These are phyloP conservation scores for Slavum lentiscoides DNA, from an alignment of 2,888 invertebrate species.

Conservation along the genomic window DNA sequence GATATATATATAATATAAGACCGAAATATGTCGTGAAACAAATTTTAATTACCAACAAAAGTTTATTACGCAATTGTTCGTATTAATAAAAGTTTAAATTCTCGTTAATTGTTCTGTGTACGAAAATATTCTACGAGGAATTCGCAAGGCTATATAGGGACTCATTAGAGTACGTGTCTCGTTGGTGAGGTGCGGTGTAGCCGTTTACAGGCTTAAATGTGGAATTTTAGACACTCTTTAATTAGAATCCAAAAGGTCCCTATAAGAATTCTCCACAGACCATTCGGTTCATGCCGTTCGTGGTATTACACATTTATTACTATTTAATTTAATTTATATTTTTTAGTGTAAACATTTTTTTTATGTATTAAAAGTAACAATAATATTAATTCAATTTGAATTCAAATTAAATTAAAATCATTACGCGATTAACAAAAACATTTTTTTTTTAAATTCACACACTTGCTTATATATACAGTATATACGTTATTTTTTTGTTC, in stretches of 20 bases:
- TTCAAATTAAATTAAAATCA: too few species aligned
- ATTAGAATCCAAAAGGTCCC: constrained; percentile 26
- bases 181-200: not conserved
- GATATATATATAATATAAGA: too few species aligned
- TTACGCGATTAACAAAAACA: too few species aligned
- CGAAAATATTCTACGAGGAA: not conserved
- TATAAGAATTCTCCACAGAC: constrained; percentile 17
- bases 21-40: too few species aligned
- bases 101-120: not conserved
- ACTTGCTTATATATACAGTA: too few species aligned
- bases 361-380: too few species aligned
- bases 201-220: constrained; percentile 10
- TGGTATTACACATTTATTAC: not conserved
- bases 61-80: too few species aligned
- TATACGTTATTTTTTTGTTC: too few species aligned
- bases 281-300: not conserved
- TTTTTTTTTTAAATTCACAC: too few species aligned
- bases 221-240: constrained; percentile 34
- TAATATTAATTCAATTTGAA: too few species aligned
- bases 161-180: constrained; percentile 31
- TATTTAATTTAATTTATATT: not conserved
- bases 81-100: constrained; percentile 5
- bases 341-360: too few species aligned
- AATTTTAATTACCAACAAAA: too few species aligned
- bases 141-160: constrained; percentile 12